Evolutionary conservation across 92 coral and sea anemone genomes (phyloP).

Genomic region (Plumapathes pennacea): DNA sequence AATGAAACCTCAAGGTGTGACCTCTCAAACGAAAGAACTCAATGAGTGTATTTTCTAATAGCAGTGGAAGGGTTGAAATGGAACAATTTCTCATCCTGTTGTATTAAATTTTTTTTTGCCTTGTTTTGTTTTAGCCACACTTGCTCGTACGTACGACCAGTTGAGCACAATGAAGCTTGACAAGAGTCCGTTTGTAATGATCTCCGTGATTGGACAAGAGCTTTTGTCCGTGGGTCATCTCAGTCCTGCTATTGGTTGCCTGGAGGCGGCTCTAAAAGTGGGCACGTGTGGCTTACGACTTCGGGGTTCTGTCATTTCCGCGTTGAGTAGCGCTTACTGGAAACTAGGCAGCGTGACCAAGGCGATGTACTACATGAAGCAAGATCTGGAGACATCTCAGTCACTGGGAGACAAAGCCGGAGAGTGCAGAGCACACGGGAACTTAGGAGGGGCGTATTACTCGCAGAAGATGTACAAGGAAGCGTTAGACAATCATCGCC

Average conservation of each 20-base stretch:
- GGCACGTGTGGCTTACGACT: conserved; percentile 93
- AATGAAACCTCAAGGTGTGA: too few species aligned
- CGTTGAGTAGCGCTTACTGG: conserved; percentile 98
- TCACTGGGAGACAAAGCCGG: conserved; percentile 90
- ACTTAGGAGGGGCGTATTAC: conserved; percentile 91
- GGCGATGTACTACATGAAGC: conserved; percentile 91
- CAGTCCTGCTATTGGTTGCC: conserved; percentile 85
- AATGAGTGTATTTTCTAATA: too few species aligned
- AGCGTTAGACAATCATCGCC: conserved; percentile 82
- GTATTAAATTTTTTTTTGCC: too few species aligned
- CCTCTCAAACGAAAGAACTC: too few species aligned
- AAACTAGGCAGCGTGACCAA: conserved; percentile 81
- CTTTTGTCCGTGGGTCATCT: conserved; percentile 79
- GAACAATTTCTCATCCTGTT: too few species aligned
- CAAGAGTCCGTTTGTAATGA: conserved; percentile 92
- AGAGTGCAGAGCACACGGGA: conserved; percentile 93
- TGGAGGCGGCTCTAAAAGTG: conserved; percentile 90
- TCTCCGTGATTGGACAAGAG: conserved; percentile 97
- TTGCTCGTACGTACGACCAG: conserved; percentile 74
- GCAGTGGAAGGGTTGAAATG: too few species aligned
- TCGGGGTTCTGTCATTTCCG: conserved; percentile 97
- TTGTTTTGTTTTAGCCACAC: conserved; percentile 66
- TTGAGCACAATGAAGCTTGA: conserved; percentile 85
- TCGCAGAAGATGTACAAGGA: conserved; percentile 81
- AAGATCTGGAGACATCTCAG: conserved; percentile 86